Percentiles rank a stretch among this genome's conserved stretches.
Conservation (phyloP, 37 sponge, comb jelly and placozoan genomes). For the Axinella damicornis region DNA sequence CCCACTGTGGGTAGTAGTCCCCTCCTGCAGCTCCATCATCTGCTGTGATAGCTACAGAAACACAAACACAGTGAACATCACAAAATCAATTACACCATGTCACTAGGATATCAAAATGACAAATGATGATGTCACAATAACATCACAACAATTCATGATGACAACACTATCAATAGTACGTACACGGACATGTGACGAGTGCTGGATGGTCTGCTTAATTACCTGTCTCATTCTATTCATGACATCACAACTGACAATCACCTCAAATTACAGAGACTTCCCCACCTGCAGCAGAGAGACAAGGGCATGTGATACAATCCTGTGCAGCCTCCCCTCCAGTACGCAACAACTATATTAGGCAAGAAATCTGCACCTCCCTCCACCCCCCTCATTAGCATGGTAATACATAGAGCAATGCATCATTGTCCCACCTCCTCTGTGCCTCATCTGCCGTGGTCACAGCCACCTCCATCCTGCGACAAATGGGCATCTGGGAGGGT, state of each 20-base stretch:
- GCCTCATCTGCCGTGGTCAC: slow-evolving; percentile 68
- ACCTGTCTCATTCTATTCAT: not conserved
- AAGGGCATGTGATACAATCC: slow-evolving; percentile 65
- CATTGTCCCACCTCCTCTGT: too few species aligned
- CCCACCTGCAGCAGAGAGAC: slow-evolving; percentile 35
- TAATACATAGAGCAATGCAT: too few species aligned
- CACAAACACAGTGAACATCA: too few species aligned
- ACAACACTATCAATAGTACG: not conserved
- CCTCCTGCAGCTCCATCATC: slow-evolving; percentile 97
- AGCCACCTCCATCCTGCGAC: too few species aligned
- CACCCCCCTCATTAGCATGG: too few species aligned
- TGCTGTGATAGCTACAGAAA: slow-evolving; percentile 91
- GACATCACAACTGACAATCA: not conserved
- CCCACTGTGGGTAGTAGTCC: slow-evolving; percentile 84
- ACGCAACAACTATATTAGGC: too few species aligned
- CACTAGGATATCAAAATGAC: too few species aligned
- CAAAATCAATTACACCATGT: too few species aligned
- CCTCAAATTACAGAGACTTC: not conserved
- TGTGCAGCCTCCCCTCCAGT: slow-evolving; percentile 84
- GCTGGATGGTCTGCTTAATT: too few species aligned
- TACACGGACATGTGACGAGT: not conserved
- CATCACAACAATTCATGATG: too few species aligned
- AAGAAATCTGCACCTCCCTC: too few species aligned
- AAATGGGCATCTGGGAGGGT: too few species aligned
- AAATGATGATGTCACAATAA: not conserved